Percentiles rank a stretch among this genome's conserved stretches.
Evolutionary conservation across 64 coral and sea anemone genomes (phyloP).

Genomic region (Stylophora pistillata): DNA sequence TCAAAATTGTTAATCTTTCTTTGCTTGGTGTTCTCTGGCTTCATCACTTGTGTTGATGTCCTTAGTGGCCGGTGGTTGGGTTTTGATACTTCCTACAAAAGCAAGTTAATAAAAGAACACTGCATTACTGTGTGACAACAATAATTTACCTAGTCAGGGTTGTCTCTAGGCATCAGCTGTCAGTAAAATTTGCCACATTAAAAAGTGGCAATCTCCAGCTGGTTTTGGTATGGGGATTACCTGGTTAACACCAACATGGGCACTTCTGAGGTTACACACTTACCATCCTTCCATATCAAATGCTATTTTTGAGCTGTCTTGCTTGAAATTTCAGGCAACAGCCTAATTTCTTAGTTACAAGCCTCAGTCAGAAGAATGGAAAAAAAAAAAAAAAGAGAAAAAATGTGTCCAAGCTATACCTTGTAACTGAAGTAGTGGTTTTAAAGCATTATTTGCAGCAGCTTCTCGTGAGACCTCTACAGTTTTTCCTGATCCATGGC

Average conservation of each 20-base stretch:
- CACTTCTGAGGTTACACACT: no score
- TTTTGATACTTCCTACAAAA: neutral
- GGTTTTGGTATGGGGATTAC: no score
- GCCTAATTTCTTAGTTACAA: no score
- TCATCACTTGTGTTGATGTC: conserved; percentile 1
- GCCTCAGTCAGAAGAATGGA: no score
- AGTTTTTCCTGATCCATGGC: conserved; percentile 73
- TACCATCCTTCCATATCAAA: no score
- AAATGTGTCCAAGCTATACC: neutral
- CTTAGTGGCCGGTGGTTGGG: neutral
- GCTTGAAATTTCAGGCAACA: no score
- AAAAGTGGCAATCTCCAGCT: no score
- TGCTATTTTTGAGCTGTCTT: no score
- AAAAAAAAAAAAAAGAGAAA: neutral
- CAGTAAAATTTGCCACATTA: no score
- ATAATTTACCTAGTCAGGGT: no score
- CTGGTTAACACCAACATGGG: no score
- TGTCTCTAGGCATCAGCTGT: no score
- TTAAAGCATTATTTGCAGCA: conserved; percentile 71
- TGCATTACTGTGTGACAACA: neutral
- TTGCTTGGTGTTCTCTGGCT: conserved; percentile 7
- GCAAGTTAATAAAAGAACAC: neutral
- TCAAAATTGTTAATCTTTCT: neutral
- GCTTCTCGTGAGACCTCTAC: conserved; percentile 60
- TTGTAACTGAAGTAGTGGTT: conserved; percentile 16